A percentile compares a stretch with the other conserved stretches of the same genome.
These are phyloP conservation scores for Toxotes lorentzi DNA, from an alignment of 2,797 vertebrate genomes.

Conservation along the genomic window DNA sequence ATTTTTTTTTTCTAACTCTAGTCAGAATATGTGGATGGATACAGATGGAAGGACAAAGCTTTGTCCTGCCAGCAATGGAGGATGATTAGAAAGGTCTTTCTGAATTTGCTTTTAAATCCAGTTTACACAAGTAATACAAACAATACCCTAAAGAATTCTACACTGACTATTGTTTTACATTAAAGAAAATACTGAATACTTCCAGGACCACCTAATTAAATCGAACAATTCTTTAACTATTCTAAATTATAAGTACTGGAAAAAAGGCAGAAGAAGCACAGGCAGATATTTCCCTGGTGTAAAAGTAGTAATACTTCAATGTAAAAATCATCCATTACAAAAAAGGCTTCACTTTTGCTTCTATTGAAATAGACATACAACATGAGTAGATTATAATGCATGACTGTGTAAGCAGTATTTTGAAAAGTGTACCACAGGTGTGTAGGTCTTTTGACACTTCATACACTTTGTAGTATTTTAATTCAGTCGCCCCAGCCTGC, in stretches of 20 bases:
- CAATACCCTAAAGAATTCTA: background rate
- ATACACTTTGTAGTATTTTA: background rate
- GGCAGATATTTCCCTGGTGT: too few relatives aligned
- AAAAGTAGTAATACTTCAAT: too few relatives aligned
- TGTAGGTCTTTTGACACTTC: background rate
- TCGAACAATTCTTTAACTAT: too few relatives aligned
- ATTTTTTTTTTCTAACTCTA: conserved; percentile 5
- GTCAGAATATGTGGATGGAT: conserved; percentile 19
- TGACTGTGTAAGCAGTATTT: too few relatives aligned
- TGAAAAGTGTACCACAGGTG: too few relatives aligned
- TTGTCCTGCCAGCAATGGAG: background rate
- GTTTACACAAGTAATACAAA: background rate
- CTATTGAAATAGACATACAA: too few relatives aligned
- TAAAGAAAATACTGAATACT: too few relatives aligned
- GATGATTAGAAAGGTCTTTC: conserved; percentile 7
- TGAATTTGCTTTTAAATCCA: background rate
- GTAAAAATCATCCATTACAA: too few relatives aligned
- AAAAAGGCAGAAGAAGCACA: background rate
- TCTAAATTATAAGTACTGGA: too few relatives aligned
- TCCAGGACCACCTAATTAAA: too few relatives aligned
- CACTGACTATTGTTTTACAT: background rate
- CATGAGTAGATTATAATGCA: too few relatives aligned
- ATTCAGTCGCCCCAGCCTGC: background rate
- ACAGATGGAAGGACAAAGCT: background rate
- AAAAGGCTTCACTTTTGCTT: too few relatives aligned